Conservation (phyloP, 2,888 invertebrate species). For the Ophraella communa region DNA sequence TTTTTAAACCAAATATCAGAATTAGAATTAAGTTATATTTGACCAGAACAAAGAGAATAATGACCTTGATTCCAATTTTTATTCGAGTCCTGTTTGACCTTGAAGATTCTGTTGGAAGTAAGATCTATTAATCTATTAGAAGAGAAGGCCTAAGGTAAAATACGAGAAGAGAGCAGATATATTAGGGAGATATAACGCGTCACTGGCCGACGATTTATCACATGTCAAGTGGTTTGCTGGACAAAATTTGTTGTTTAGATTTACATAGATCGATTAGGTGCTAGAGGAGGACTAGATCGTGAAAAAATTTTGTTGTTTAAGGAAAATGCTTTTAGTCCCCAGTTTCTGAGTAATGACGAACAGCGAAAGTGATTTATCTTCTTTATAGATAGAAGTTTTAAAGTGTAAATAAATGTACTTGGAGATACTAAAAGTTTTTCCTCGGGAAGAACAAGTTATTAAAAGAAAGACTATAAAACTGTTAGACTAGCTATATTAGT, state of each 20-base stretch:
- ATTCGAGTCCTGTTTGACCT: neutral
- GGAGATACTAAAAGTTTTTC: no score
- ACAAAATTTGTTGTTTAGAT: conserved; percentile 27
- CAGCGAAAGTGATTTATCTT: neutral
- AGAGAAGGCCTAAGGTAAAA: conserved; percentile 21
- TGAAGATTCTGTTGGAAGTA: neutral
- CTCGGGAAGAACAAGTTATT: no score
- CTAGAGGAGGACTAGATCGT: neutral
- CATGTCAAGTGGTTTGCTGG: conserved; percentile 24
- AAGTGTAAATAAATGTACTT: neutral
- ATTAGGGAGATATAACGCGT: conserved; percentile 24
- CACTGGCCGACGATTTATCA: conserved; percentile 25
- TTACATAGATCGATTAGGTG: conserved; percentile 26
- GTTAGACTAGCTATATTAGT: no score
- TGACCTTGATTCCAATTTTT: no score
- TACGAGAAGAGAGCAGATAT: conserved; percentile 18
- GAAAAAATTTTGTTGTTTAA: conserved; percentile 13
- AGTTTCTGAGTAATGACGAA: neutral
- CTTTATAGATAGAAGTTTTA: neutral
- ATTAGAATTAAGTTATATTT: no score
- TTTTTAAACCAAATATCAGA: no score
- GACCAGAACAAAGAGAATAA: no score
- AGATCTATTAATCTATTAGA: conserved; percentile 24
- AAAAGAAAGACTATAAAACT: no score
- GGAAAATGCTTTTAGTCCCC: neutral